Conservation (phyloP, 2,888 invertebrate species). For the Molorchus minor region DNA sequence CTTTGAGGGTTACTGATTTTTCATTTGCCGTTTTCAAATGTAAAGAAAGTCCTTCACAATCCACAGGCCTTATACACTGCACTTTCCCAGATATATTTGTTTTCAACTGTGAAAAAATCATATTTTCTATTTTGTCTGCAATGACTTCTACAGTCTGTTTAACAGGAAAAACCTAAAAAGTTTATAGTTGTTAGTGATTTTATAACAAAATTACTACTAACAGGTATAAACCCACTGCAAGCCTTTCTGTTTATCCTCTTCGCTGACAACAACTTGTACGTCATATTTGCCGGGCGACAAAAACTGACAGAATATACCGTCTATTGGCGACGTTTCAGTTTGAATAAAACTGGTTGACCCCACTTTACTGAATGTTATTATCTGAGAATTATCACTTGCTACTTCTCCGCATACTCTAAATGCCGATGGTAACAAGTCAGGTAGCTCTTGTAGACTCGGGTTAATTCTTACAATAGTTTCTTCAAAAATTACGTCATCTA, state of each 20-base stretch:
- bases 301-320: conserved; percentile 80
- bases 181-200: conserved; percentile 22
- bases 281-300: conserved; percentile 79
- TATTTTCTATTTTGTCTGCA: conserved; percentile 70
- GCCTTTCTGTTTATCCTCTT: conserved; percentile 74
- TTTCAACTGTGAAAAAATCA: conserved; percentile 88
- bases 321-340: conserved; percentile 53
- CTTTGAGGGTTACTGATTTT: conserved; percentile 65
- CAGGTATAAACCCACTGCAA: conserved; percentile 69
- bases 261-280: conserved; percentile 73
- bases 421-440: conserved; percentile 70
- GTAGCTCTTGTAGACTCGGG: conserved; percentile 70
- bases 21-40: conserved; percentile 68
- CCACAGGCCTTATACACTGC: conserved; percentile 68
- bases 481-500: conserved; percentile 71
- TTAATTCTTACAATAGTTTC: conserved; percentile 68
- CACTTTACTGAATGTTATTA: conserved; percentile 63
- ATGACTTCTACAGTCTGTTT: conserved; percentile 74
- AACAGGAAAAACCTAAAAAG: conserved; percentile 77
- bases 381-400: conserved; percentile 65
- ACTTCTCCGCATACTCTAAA: conserved; percentile 78
- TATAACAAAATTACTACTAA: conserved; percentile 46
- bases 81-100: conserved; percentile 81
- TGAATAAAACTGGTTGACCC: conserved; percentile 55
- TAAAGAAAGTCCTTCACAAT: conserved; percentile 68